Base-by-base conservation (phyloP, 2,113 vertebrate genomes). In the Oceanites oceanicus region DNA sequence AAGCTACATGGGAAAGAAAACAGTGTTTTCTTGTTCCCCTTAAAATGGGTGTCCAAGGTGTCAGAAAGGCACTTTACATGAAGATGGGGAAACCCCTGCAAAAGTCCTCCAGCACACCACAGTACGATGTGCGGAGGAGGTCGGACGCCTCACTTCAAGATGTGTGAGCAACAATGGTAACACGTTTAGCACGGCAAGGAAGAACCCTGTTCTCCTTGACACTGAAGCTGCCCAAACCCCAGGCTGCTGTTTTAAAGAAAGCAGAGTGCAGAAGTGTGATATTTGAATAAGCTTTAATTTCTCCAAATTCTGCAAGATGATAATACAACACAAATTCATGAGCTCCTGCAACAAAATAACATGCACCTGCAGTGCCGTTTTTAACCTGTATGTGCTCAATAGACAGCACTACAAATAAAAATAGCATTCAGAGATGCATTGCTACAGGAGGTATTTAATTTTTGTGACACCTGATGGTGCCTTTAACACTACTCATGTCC, bases 401-500 rank as follows among this genome's bases (percentile, higher is more conserved):
- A 44, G 56, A 94, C 96, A 90, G 16, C 14, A 58, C 36, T 74
- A 32, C 19, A 95, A 96, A 86, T 86, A 92, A 95, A 88, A 96
- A 80, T 11, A 44, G 6, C 18, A 72, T 94, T 84, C 74, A 42
- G 49, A 74, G 34, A 42, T 34, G 29, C 26, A 55, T 49, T 55
- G 36, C 72, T 70, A 75, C 18, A n/a, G 59, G 45, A 92, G 65
- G 10, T 42, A 71, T n/a, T 76, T 94, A 80, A 86, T 85, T 97
- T 93, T 78, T 96, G 61, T 96, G 56, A 75, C 76, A 89, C 20
- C n/a, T 92, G 52, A 52, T 71, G 29, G 23, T 63, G n/a, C 7
- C 49, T 96, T 92, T 95, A 90, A 82, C 53, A 67, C 83, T 86
- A 63, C 44, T 95, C 23, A 68, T 79, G 66, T 86, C 73, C 76